Evolutionary conservation across 2,113 vertebrate species (phyloP).

Genomic region (Orthonyx spaldingii): DNA sequence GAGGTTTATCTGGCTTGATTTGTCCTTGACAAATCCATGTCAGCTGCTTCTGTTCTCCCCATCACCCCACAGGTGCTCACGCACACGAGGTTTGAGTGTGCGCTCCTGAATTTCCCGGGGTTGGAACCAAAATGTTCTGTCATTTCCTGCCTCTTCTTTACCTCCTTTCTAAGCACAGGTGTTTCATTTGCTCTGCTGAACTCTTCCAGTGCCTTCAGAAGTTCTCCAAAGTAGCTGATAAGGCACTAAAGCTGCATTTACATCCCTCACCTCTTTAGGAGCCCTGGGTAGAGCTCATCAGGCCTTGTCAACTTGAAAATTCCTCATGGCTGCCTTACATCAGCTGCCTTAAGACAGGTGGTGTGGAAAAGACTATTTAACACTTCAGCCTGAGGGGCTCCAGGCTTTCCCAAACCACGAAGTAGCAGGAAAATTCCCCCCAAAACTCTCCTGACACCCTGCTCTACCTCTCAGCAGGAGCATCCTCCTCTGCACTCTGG

Average conservation of each 20-base stretch:
- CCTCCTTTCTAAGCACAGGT: background rate
- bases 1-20: background rate
- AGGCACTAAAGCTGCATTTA: background rate
- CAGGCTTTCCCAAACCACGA: background rate
- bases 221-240: background rate
- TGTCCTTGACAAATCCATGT: conserved; percentile 13
- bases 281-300: background rate
- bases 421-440: background rate
- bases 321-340: background rate
- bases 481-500: background rate
- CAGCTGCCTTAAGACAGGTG: background rate
- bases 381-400: background rate
- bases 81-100: background rate
- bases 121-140: background rate
- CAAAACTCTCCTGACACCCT: background rate
- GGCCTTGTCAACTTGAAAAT: background rate
- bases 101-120: background rate
- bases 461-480: background rate
- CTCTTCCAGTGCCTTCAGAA: background rate
- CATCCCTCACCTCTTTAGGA: background rate
- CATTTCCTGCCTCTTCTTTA: background rate
- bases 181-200: background rate
- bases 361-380: background rate
- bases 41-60: background rate
- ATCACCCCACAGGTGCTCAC: background rate